A percentile compares a stretch with the other conserved stretches of the same genome.
Evolutionary conservation across 2,888 invertebrate genomes (phyloP).

Genomic region (Caenorhabditis zanzibari): DNA sequence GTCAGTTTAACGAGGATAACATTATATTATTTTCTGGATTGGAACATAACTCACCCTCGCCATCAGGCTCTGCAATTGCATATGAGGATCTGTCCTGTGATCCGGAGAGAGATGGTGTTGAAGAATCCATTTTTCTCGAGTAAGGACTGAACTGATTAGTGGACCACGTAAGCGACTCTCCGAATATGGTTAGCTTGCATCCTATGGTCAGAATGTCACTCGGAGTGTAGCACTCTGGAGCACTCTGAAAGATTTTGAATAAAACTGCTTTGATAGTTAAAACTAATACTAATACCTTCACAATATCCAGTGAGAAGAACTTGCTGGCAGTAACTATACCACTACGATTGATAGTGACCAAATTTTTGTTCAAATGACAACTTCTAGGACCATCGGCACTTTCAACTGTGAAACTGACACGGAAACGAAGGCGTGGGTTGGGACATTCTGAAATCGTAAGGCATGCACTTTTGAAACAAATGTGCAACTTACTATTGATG

Average conservation of each 20-base stretch:
- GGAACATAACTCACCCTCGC: not conserved
- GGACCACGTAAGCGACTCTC: conserved; percentile 59
- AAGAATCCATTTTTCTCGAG: conserved; percentile 6
- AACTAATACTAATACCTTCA: conserved; percentile 61
- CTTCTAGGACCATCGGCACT: conserved; percentile 74
- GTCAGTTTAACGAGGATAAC: not conserved
- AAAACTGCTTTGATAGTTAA: too few species aligned
- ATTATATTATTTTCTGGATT: too few species aligned
- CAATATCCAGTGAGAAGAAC: conserved; percentile 74
- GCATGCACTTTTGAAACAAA: too few species aligned
- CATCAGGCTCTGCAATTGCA: not conserved
- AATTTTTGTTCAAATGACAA: conserved; percentile 77
- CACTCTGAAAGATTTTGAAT: conserved; percentile 28
- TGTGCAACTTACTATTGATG: conserved; percentile 69
- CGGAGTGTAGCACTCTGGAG: conserved; percentile 62
- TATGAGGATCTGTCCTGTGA: not conserved
- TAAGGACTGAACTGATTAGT: conserved; percentile 35
- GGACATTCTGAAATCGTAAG: conserved; percentile 67
- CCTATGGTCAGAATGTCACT: conserved; percentile 71
- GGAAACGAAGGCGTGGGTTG: conserved; percentile 71
- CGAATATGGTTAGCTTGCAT: conserved; percentile 70
- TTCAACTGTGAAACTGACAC: conserved; percentile 76
- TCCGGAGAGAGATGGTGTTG: not conserved
- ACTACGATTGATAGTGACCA: conserved; percentile 77
- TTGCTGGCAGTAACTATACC: conserved; percentile 79